Evolutionary conservation across 2,888 invertebrate genomes (phyloP).

Genomic region (Eugnorisma glareosa): DNA sequence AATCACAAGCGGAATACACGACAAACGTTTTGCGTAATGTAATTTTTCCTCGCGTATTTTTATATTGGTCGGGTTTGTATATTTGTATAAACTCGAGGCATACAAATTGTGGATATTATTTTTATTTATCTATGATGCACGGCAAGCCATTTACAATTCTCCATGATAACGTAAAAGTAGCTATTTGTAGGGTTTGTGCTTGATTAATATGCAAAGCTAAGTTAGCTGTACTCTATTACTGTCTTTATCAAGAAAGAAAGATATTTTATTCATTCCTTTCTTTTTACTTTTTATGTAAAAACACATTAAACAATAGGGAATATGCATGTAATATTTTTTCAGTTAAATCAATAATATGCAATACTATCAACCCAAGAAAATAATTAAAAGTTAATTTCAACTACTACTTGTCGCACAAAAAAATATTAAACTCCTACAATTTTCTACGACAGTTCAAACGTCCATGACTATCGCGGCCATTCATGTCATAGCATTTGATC

Average conservation of each 20-base stretch:
- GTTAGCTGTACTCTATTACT: background rate
- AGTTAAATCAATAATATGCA: too few relatives aligned
- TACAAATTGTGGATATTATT: constrained; percentile 3
- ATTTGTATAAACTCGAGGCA: background rate
- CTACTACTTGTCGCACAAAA: too few relatives aligned
- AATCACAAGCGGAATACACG: constrained; percentile 6
- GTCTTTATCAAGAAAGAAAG: background rate
- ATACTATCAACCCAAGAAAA: too few relatives aligned
- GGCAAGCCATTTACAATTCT: background rate
- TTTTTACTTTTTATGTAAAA: background rate
- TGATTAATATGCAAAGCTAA: background rate
- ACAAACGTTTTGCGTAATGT: constrained; percentile 10
- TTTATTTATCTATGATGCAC: background rate
- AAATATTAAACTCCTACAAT: too few relatives aligned
- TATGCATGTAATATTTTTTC: too few relatives aligned
- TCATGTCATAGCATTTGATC: too few relatives aligned
- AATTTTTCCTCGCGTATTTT: background rate
- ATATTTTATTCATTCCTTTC: background rate
- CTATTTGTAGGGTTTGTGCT: background rate
- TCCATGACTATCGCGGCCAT: too few relatives aligned
- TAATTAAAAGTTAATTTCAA: too few relatives aligned
- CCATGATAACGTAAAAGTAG: background rate
- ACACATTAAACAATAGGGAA: too few relatives aligned
- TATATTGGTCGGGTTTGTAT: background rate
- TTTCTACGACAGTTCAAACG: too few relatives aligned